A percentile compares a stretch with the other conserved stretches of the same genome.
phyloP scores from a whole-genome alignment of 2,888 invertebrate genomes.

The Halictus quadricinctus region DNA sequence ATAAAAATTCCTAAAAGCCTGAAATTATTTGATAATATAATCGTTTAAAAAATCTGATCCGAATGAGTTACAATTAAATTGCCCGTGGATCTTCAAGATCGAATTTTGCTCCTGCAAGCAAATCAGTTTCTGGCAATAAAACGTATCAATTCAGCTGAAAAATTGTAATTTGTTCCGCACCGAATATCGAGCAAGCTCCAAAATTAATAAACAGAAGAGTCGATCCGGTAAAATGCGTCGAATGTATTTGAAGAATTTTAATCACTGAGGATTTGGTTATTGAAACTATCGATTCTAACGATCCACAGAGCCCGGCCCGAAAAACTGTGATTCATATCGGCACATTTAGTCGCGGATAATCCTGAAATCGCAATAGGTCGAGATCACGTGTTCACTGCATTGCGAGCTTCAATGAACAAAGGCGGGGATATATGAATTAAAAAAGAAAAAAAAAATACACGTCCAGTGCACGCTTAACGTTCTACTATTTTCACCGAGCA shows the following conservation, averaged over 20 bases:
- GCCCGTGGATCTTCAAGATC: not conserved
- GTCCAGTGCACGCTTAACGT: not conserved
- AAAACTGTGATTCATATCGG: slow-evolving; percentile 2
- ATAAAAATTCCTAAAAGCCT: too few species aligned
- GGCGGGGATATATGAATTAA: not conserved
- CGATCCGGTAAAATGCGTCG: not conserved
- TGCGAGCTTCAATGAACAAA: not conserved
- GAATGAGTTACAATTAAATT: too few species aligned
- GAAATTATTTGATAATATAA: not conserved
- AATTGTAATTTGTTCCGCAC: not conserved
- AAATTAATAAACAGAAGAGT: not conserved
- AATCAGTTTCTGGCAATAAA: not conserved
- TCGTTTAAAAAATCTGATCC: too few species aligned
- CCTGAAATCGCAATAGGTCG: not conserved
- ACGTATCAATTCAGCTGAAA: not conserved
- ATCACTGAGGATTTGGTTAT: not conserved
- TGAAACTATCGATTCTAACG: not conserved
- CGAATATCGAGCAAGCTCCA: not conserved
- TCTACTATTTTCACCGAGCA: not conserved
- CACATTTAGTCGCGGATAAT: not conserved
- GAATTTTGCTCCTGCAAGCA: not conserved
- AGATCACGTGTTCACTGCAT: not conserved
- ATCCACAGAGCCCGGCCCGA: not conserved
- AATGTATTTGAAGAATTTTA: not conserved
- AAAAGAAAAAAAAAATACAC: not conserved